Evolutionary conservation across 2,113 vertebrate species (phyloP).

Genomic region (Pardalotus punctatus): DNA sequence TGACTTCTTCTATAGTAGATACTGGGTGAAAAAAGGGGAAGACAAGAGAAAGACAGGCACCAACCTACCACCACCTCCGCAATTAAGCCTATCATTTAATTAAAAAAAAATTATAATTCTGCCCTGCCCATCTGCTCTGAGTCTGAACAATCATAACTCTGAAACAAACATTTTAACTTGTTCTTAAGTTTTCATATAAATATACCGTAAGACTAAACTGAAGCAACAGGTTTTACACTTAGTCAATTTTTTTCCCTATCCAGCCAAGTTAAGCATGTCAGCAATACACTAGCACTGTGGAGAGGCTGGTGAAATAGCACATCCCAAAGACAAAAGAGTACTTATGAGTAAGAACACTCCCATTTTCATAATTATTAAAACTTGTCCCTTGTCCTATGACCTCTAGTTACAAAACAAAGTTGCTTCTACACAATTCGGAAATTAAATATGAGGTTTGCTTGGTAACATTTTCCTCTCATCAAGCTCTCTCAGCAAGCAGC

Average conservation of each 20-base stretch:
- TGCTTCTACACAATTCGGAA: conserved; percentile 39
- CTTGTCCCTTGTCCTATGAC: background rate
- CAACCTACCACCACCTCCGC: conserved; percentile 84
- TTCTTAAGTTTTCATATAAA: conserved; percentile 65
- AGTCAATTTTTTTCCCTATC: background rate
- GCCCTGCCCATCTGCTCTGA: conserved; percentile 90
- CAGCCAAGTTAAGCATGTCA: background rate
- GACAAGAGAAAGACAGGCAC: conserved; percentile 70
- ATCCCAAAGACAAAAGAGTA: background rate
- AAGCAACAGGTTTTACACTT: conserved; percentile 44
- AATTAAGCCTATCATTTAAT: conserved; percentile 66
- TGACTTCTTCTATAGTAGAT: background rate
- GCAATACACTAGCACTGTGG: background rate
- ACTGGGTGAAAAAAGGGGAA: background rate
- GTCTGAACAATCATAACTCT: conserved; percentile 83
- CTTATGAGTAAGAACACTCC: background rate
- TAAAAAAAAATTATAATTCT: conserved; percentile 63
- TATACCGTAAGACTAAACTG: conserved; percentile 57
- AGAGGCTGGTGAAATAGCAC: background rate
- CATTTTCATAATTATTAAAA: background rate
- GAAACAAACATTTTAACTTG: conserved; percentile 76
- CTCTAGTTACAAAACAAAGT: conserved; percentile 52
- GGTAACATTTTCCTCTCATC: conserved; percentile 39
- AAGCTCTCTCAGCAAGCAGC: conserved; percentile 70
- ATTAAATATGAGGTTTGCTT: conserved; percentile 47